Evolutionary conservation across 2,888 invertebrate genomes (phyloP), one percentile per base, ranked within the genome.

Genomic region (Hemistola chrysoprasaria): DNA sequence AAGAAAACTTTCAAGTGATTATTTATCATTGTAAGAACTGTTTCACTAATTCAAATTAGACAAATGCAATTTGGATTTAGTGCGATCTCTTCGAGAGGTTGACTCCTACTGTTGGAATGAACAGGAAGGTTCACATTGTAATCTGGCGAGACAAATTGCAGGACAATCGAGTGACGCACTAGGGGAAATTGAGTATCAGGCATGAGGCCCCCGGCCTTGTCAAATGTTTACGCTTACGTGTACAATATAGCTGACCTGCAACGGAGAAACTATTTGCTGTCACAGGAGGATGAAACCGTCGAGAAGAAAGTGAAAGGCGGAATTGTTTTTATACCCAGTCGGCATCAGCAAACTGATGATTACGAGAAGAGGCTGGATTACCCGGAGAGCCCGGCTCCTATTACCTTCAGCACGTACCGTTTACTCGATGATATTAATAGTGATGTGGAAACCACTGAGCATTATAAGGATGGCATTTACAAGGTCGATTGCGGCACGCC

Each of bases 351-450:
- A n/a, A 70, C 68, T 1, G 77, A 81, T 8, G 68, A 65, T 1
- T 82, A 78, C 24, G 62, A 71, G 7, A 73, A 71, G 23, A 66
- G 87, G 25, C 87, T 87, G 0, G 87, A 88, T 47, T 88, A 85
- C 25, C 87, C 87, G 0, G 87, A 87, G 51, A 74, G 78, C 38
- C 77, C 77, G 0, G 60, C 67, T 3, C 71, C 65, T 1, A 47
- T 59, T 10, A 49, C 71, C n/a, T 57, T 69, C 0, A 78, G 66
- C 9, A 74, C 71, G 1, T 80, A 77, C 9, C 73, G 75, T 49
- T 46, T 85, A 24, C 62, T 85, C 2, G 66, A 68, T 11, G 77
- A 81, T 3, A 53, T 38, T 11, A 77, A 81, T 3, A 53, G 37
- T 0, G 63, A 39, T 36, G 40, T 47, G n/a, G 55, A 70, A 33